Base-by-base conservation (phyloP, 1,140 invertebrate species). In the Aphis craccivora region DNA sequence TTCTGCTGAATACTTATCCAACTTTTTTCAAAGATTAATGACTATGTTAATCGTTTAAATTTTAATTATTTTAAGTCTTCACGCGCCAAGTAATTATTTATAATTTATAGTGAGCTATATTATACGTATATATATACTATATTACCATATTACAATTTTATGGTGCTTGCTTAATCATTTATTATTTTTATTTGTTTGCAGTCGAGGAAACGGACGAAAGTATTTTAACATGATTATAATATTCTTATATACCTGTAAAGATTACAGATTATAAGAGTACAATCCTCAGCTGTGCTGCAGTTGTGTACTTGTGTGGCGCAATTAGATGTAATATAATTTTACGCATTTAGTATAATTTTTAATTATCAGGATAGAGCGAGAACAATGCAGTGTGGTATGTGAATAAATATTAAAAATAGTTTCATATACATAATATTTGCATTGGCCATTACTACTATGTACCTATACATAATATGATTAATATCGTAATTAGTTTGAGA, bases 61-160 rank as follows among this genome's bases (percentile, higher is more conserved):
- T 76, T 76, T 76, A 76, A 76, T 76, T n/a, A 76, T 14, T n/a
- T 76, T 76, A 76, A 76, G 14, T 76, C 60, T 76, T 76, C 30
- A 3, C 30, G 30, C 60, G 60, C 60, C 60, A 76, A 76, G 60
- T 76, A 76, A 76, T 76, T 76, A 76, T 35, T 76, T 76, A 67
- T 76, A 76, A 76, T 76, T 76, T 76, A 76, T 76, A n/a, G 60
- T n/a, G 30, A n/a, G 14, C 60, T n/a, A 14, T 76, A n/a, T 22
- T 35, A 76, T 40, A 40, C 37, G 3, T 76, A n/a, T 76, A 40
- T 76, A n/a, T 76, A 35, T n/a, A 76, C 4, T 23, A 76, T 76
- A 35, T 76, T 76, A n/a, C 60, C 60, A n/a, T 76, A 76, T 76
- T n/a, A 76, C 60, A 76, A 76, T 76, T 76, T 76, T 76, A 76